A percentile compares a stretch with the other conserved stretches of the same genome.
phyloP scores from a whole-genome alignment of 2,888 invertebrate species.

The Cephus nigrinus region DNA sequence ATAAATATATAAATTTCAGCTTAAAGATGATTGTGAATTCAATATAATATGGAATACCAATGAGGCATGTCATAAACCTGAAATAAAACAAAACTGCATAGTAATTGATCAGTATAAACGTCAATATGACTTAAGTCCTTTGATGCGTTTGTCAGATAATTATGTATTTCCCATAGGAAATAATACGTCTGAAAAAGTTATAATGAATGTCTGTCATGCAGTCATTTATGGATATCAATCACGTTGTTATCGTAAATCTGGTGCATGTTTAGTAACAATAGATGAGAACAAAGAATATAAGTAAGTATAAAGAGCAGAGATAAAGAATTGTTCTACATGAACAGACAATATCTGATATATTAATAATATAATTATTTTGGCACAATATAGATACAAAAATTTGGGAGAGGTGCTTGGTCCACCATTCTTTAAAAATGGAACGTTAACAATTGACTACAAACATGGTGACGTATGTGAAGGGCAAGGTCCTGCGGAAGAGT shows the following conservation, averaged over 20 bases:
- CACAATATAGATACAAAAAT: conserved; percentile 21
- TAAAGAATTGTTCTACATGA: neutral
- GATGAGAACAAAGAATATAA: neutral
- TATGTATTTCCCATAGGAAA: conserved; percentile 42
- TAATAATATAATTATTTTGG: neutral
- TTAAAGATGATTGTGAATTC: conserved; percentile 34
- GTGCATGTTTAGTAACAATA: conserved; percentile 35
- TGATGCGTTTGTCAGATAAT: conserved; percentile 48
- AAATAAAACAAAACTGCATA: conserved; percentile 36
- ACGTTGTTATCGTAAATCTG: conserved; percentile 31
- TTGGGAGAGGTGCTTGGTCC: conserved; percentile 10
- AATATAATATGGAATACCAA: conserved; percentile 47
- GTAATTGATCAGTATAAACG: conserved; percentile 28
- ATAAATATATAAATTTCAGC: conserved; percentile 27
- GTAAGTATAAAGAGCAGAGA: neutral
- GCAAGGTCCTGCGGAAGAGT: conserved; percentile 19
- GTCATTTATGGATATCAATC: conserved; percentile 43
- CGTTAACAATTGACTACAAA: conserved; percentile 2
- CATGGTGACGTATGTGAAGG: conserved; percentile 29
- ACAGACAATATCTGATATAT: neutral
- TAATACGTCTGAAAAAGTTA: conserved; percentile 27
- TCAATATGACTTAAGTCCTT: conserved; percentile 47
- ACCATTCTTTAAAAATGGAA: neutral
- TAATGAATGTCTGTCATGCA: conserved; percentile 58
- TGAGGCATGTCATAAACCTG: conserved; percentile 39